These are phyloP conservation scores for Garra rufa DNA, from an alignment of 2,113 vertebrate species.

Conservation along the genomic window DNA sequence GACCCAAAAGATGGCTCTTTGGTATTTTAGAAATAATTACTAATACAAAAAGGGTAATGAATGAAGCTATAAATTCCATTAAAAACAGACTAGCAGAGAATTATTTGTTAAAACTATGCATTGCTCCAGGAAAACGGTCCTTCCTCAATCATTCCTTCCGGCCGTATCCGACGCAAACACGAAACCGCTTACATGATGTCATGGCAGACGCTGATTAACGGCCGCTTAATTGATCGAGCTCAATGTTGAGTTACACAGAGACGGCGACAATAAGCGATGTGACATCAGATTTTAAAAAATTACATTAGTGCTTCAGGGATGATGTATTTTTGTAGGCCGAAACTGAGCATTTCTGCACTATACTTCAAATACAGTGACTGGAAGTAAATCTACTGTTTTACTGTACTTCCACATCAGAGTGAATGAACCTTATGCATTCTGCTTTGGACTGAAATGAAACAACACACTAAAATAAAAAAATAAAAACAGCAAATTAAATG, in stretches of 20 bases:
- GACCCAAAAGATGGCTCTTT: conserved; percentile 96
- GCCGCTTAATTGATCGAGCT: conserved; percentile 83
- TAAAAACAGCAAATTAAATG: no score
- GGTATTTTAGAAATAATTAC: conserved; percentile 99
- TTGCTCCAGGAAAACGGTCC: conserved; percentile 88
- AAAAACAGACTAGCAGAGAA: conserved; percentile 93
- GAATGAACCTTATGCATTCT: not conserved
- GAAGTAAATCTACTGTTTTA: not conserved
- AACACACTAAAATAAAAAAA: no score
- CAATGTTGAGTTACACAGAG: conserved; percentile 54
- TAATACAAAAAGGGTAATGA: conserved; percentile 99
- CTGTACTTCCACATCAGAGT: no score
- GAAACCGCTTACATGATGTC: conserved; percentile 74
- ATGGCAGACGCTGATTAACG: conserved; percentile 85
- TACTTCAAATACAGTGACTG: not conserved
- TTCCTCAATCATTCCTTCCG: conserved; percentile 83
- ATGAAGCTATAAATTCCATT: conserved; percentile 96
- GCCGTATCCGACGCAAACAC: conserved; percentile 80
- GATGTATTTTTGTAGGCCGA: not conserved
- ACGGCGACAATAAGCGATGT: not conserved
- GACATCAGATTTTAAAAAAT: conserved; percentile 3
- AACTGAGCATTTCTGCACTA: not conserved
- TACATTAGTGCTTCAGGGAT: not conserved
- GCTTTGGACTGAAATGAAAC: not conserved
- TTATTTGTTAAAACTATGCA: conserved; percentile 98